These are phyloP conservation scores for Leucophenga montana DNA, from an alignment of 2,888 invertebrate species.

Conservation along the genomic window DNA sequence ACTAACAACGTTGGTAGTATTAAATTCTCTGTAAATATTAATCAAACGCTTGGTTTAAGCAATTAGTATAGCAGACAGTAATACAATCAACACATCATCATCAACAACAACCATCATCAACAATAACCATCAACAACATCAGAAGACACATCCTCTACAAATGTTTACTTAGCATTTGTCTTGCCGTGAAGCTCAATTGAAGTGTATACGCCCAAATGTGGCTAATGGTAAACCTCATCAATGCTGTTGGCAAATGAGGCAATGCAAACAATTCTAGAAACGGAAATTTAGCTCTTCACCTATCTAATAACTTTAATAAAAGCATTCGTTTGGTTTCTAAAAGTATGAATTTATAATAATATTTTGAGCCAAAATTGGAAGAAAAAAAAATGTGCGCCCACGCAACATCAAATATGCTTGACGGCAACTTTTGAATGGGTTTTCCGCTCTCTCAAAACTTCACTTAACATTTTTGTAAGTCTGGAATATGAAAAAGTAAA, in stretches of 20 bases:
- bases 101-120: too few relatives aligned
- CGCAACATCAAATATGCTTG: background rate
- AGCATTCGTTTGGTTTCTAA: too few relatives aligned
- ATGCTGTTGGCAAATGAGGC: background rate
- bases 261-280: background rate
- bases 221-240: too few relatives aligned
- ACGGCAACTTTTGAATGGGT: constrained; percentile 13
- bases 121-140: too few relatives aligned
- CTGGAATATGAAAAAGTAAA: too few relatives aligned
- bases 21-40: constrained; percentile 60
- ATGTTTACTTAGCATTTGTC: constrained; percentile 48
- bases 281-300: constrained; percentile 17
- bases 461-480: background rate
- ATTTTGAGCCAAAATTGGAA: background rate
- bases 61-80: constrained; percentile 57
- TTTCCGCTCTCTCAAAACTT: constrained; percentile 9
- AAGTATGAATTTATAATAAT: background rate
- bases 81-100: constrained; percentile 36
- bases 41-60: constrained; percentile 61
- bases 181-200: background rate
- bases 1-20: constrained; percentile 40
- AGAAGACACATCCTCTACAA: too few relatives aligned
- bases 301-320: background rate
- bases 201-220: background rate
- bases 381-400: background rate